Evolutionary conservation across 1,140 invertebrate species (phyloP).

Genomic region (Campoletis sonorensis): DNA sequence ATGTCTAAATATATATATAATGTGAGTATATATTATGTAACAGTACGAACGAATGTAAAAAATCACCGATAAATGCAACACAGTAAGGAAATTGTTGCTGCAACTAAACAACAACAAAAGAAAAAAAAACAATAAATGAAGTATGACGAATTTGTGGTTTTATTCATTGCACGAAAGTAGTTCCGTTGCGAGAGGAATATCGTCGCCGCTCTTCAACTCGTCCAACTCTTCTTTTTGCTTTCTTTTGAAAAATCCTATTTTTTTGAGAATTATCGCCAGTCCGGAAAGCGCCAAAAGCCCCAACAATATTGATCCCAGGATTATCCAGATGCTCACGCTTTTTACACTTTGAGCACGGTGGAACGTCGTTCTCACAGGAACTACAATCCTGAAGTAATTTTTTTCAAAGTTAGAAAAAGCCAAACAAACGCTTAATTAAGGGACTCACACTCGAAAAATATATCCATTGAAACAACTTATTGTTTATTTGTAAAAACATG

Average conservation of each 20-base stretch:
- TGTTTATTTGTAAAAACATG: too few relatives aligned
- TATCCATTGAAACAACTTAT: too few relatives aligned
- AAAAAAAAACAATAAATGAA: not conserved
- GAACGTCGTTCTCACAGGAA: conserved; percentile 63
- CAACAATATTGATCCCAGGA: conserved; percentile 64
- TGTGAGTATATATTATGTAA: not conserved
- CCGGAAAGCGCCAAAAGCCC: conserved; percentile 67
- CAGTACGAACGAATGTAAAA: not conserved
- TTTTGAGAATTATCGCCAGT: conserved; percentile 60
- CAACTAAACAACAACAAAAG: not conserved
- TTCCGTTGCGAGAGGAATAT: not conserved
- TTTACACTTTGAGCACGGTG: conserved; percentile 54
- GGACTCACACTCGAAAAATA: too few relatives aligned
- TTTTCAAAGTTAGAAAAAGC: conserved; percentile 40
- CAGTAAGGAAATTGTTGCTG: not conserved
- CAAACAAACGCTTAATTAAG: not conserved
- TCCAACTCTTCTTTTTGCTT: conserved; percentile 60
- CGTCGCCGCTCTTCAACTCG: conserved; percentile 43
- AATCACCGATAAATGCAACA: not conserved
- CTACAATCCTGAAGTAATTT: conserved; percentile 45
- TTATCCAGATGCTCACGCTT: conserved; percentile 65
- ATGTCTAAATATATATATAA: not conserved
- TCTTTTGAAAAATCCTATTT: conserved; percentile 66
- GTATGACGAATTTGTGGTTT: not conserved
- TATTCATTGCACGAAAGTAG: not conserved